Evolutionary conservation across 2,888 invertebrate genomes (phyloP), one percentile per base, ranked within the genome.

Genomic region (Hyposoter dolosus): DNA sequence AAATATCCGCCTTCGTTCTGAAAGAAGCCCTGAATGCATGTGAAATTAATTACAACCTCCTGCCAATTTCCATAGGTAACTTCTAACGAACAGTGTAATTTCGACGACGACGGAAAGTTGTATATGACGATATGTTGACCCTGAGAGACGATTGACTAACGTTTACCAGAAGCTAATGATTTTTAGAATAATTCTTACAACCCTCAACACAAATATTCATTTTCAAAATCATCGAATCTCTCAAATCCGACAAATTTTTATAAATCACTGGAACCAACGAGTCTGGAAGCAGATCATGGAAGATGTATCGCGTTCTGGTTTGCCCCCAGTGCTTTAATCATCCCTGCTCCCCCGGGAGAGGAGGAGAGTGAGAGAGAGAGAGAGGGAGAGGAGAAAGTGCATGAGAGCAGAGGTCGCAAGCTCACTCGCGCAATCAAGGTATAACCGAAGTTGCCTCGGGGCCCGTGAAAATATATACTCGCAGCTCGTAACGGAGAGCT

Each of bases 31-130:
- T 72, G 63, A 86, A 87, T 83, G 81, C 87, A 71, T 76, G 65
- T 85, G 85, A 88, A 89, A 89, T 89, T 89, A 89, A 89, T 89
- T 89, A 88, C 88, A 60, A 76, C 78, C 84, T 83, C 50, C 72
- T 66, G 28, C 53, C 69, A 40, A 65, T 82, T 56, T 66, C 35
- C 78, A 81, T 71, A 85, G 76, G 84, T 77, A 77, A 82, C 82
- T 83, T 86, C 83, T 87, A 79, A 40, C 63, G 77, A 88, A 81
- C 84, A 53, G 84, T 84, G 43, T 68, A 87, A 83, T 76, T 88
- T 87, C 84, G 77, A 84, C 85, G 77, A 85, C 85, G 84, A 82
- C 74, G 40, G 0, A 7, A 82, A 68, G 56, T 12, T 69, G 69
- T 32, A 66, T 65, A 63, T 63, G 60, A 80, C 53, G 66, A 68